Evolutionary conservation across 2,113 vertebrate species (phyloP).

Genomic region (Dasyornis broadbenti): DNA sequence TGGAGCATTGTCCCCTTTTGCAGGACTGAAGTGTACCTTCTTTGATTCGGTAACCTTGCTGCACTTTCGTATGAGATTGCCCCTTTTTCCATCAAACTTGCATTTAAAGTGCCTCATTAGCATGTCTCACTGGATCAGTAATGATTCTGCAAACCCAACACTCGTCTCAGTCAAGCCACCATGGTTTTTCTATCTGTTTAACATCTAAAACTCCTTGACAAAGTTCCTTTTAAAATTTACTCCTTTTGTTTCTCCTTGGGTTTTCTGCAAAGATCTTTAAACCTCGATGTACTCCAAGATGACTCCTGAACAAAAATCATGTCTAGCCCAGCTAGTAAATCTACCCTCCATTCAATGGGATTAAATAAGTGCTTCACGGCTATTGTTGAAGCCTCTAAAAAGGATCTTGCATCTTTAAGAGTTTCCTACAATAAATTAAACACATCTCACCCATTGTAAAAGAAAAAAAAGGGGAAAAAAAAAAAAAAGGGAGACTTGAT

Average conservation of each 20-base stretch:
- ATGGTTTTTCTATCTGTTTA: conserved; percentile 61
- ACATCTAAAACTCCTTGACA: conserved; percentile 74
- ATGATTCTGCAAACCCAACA: conserved; percentile 16
- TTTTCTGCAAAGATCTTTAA: conserved; percentile 75
- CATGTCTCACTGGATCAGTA: conserved; percentile 56
- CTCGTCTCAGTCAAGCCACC: conserved; percentile 32
- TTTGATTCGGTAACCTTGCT: conserved; percentile 71
- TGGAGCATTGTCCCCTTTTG: conserved; percentile 61
- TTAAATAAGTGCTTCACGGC: conserved; percentile 77
- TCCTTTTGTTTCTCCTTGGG: conserved; percentile 69
- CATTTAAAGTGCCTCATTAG: conserved; percentile 74
- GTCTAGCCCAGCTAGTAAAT: conserved; percentile 80
- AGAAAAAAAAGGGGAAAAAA: not conserved
- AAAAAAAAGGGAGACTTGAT: not conserved
- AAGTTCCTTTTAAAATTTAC: conserved; percentile 74
- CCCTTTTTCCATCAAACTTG: conserved; percentile 68
- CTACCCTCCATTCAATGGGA: conserved; percentile 71
- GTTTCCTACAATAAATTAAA: conserved; percentile 79
- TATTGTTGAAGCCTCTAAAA: conserved; percentile 70
- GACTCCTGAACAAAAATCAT: conserved; percentile 77
- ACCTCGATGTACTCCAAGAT: conserved; percentile 71
- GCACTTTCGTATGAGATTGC: conserved; percentile 65
- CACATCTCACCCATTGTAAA: conserved; percentile 52
- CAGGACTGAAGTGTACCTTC: conserved; percentile 63
- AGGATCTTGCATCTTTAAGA: conserved; percentile 67